Base-by-base conservation (phyloP, 2,888 invertebrate genomes). In the Temnothorax ravouxi region DNA sequence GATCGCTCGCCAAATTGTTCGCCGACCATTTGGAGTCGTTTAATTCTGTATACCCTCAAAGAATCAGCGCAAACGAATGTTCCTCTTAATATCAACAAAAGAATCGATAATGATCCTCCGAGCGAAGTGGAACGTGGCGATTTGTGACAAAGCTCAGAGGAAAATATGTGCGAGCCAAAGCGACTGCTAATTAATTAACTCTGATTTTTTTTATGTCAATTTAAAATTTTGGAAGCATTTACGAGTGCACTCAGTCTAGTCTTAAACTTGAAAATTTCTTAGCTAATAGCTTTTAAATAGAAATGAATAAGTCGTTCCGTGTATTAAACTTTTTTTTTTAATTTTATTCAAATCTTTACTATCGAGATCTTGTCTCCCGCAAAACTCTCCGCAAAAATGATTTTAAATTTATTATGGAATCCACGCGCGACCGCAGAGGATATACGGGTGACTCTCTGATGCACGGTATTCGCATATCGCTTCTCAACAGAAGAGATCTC, bases 1-100 rank as follows among this genome's bases (percentile, higher is more conserved):
- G 54, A 38, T 83, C 59, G 56, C 47, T 61, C 81, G 83, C 47
- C 82, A 82, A 83, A 83, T 83, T 76, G 44, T 66, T 21, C 47
- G 41, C 52, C 75, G 38, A 64, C 52, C 34, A n/a, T 21, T 56
- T 25, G 25, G 47, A 25, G 21, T 44, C 64, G 75, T 61, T 85
- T 67, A 54, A 71, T 50, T n/a, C 56, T 21, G 3, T 29, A 44
- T 13, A 52, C 11, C 15, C 18, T 21, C 29, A 13, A 62, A 62
- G 29, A 77, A 64, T 69, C 47, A 18, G 34, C 18, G 21, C 34
- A 9, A 41, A 44, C 18, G 47, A 61, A 61, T 9, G 18, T 79
- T 47, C 18, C 44, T n/a, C 1, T 15, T n/a, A 47, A 59, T 59
- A 8, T 21, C 34, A 29, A 67, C 15, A 6, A 67, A 56, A 21